A percentile compares a stretch with the other conserved stretches of the same genome.
Evolutionary conservation across 2,113 vertebrate species (phyloP).

Genomic region (Zapus hudsonius): DNA sequence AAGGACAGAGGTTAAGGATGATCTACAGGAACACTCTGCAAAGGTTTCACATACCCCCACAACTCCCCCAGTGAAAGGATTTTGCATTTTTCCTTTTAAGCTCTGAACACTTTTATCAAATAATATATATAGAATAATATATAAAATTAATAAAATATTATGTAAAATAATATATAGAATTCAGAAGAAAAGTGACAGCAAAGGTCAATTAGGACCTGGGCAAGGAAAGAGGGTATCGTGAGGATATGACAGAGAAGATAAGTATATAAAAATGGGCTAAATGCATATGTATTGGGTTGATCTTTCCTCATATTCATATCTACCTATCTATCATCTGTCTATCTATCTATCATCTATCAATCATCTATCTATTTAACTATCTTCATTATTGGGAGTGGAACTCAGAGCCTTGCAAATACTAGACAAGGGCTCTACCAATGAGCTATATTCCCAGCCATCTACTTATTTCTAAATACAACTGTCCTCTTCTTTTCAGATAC

Average conservation of each 20-base stretch:
- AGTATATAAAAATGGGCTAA: background rate
- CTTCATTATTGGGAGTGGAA: background rate
- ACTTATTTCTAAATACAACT: constrained; percentile 15
- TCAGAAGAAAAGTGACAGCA: background rate
- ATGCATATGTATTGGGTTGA: background rate
- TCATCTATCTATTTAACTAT: too few relatives aligned
- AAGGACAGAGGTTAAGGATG: background rate
- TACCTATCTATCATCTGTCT: too few relatives aligned
- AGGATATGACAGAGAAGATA: background rate
- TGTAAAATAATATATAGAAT: background rate
- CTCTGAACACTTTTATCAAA: constrained; percentile 16
- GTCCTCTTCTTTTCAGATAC: background rate
- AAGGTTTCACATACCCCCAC: background rate
- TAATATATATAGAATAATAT: too few relatives aligned
- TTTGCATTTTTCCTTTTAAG: constrained; percentile 54
- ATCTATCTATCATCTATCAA: too few relatives aligned
- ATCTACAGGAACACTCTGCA: background rate
- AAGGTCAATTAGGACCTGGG: background rate
- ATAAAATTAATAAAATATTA: too few relatives aligned
- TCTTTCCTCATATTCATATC: too few relatives aligned
- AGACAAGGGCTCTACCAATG: background rate
- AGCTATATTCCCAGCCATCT: background rate
- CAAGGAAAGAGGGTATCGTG: background rate
- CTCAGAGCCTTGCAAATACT: background rate
- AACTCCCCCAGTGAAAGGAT: background rate